phyloP scores from a whole-genome alignment of 2,888 invertebrate species.

The Cylloceria caligata region DNA sequence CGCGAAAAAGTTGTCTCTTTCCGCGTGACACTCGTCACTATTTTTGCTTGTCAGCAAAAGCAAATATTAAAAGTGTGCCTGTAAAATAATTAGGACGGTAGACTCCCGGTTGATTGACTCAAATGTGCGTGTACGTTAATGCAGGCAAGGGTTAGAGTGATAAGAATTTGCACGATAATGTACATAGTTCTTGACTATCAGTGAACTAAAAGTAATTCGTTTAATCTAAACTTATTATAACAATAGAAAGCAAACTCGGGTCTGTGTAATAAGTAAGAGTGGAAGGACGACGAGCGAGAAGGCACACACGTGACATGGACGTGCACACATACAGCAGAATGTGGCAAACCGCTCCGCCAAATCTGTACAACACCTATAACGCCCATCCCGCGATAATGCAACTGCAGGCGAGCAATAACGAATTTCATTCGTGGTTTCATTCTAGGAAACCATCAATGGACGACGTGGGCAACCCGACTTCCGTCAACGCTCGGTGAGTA shows the following conservation, averaged over 20 bases:
- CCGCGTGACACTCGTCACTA: background rate
- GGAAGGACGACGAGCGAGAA: constrained; percentile 32
- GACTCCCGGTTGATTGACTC: background rate
- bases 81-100: background rate
- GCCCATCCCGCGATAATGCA: constrained; percentile 81
- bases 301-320: constrained; percentile 72
- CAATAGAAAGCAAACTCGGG: background rate
- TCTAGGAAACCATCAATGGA: constrained; percentile 94
- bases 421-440: constrained; percentile 86
- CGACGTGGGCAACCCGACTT: constrained; percentile 93
- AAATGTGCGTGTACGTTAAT: background rate
- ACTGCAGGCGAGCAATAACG: constrained; percentile 82
- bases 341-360: constrained; percentile 79
- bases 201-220: constrained; percentile 2
- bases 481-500: constrained; percentile 95
- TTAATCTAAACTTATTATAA: background rate
- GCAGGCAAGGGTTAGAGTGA: constrained; percentile 24
- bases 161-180: constrained; percentile 14
- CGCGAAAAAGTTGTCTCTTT: background rate
- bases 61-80: background rate
- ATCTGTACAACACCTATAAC: constrained; percentile 80
- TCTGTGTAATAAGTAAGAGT: background rate
- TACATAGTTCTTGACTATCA: background rate
- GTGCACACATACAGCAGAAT: constrained; percentile 78
- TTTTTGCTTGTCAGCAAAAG: constrained; percentile 6